phyloP scores from a whole-genome alignment of 1,140 invertebrate species.

The Lepeophtheirus salmonis region DNA sequence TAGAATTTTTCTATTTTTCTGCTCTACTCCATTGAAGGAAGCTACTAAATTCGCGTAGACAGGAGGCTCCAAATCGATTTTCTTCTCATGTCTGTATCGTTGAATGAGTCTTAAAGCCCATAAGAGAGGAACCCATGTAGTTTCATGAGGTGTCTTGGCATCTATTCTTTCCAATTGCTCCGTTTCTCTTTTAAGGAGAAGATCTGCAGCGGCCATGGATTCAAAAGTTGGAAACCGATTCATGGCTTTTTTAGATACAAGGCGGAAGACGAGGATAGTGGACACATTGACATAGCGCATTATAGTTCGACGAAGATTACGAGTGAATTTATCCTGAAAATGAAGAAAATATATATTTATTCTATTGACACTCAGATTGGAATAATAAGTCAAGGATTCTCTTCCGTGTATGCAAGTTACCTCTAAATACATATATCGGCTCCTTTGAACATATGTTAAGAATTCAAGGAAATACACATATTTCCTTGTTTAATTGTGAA shows the following conservation, averaged over 20 bases:
- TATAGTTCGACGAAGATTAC: slow-evolving; percentile 38
- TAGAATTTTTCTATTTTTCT: slow-evolving; percentile 6
- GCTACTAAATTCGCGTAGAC: neutral
- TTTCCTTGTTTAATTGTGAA: too few relatives aligned
- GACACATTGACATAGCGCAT: slow-evolving; percentile 46
- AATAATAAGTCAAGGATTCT: too few relatives aligned
- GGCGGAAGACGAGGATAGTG: slow-evolving; percentile 40
- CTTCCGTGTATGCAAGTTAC: too few relatives aligned
- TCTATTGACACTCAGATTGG: too few relatives aligned
- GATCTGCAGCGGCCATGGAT: slow-evolving; percentile 57
- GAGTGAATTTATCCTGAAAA: slow-evolving; percentile 34
- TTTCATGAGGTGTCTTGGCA: neutral
- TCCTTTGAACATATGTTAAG: too few relatives aligned
- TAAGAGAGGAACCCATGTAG: neutral
- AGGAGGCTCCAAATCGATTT: neutral
- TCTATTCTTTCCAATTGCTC: slow-evolving; percentile 28
- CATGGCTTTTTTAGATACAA: slow-evolving; percentile 57
- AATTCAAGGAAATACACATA: too few relatives aligned
- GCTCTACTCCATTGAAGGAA: neutral
- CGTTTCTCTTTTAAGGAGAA: slow-evolving; percentile 36
- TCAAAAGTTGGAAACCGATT: slow-evolving; percentile 75
- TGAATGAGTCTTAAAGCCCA: neutral
- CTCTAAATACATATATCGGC: too few relatives aligned
- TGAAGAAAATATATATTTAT: neutral
- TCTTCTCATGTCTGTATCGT: neutral